Evolutionary conservation across 23 tunicate genomes (phyloP).

Genomic region (Trididemnum miniatum): DNA sequence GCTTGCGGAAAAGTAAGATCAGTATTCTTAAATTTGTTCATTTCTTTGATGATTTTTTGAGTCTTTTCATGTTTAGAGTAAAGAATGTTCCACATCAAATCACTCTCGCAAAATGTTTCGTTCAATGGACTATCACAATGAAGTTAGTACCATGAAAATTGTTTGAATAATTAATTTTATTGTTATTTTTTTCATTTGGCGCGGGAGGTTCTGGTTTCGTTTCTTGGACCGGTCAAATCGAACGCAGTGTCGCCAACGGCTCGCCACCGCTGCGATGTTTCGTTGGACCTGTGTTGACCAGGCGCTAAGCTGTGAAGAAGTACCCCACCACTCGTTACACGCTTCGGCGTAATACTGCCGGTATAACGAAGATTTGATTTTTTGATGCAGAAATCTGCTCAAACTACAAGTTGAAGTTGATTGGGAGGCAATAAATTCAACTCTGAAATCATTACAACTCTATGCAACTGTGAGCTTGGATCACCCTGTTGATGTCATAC

Average conservation of each 20-base stretch:
- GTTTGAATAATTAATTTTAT: too few species aligned
- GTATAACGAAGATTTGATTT: not conserved
- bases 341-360: too few species aligned
- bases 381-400: not conserved
- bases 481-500: constrained; percentile 56
- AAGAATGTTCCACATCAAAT: constrained; percentile 37
- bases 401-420: not conserved
- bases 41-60: not conserved
- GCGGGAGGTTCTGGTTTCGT: too few species aligned
- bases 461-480: constrained; percentile 16
- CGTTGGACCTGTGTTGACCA: too few species aligned
- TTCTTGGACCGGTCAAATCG: too few species aligned
- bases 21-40: too few species aligned
- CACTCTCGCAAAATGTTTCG: constrained; percentile 42
- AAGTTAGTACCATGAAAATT: too few species aligned
- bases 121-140: constrained; percentile 40
- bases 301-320: too few species aligned
- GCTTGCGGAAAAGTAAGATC: not conserved
- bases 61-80: constrained; percentile 10
- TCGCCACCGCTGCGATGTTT: too few species aligned
- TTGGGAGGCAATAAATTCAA: not conserved
- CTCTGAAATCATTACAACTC: not conserved
- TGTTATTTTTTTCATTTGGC: too few species aligned
- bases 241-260: too few species aligned
- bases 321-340: too few species aligned